These are phyloP conservation scores for Latrodectus hesperus DNA, from an alignment of 2,888 invertebrate genomes.

Conservation along the genomic window DNA sequence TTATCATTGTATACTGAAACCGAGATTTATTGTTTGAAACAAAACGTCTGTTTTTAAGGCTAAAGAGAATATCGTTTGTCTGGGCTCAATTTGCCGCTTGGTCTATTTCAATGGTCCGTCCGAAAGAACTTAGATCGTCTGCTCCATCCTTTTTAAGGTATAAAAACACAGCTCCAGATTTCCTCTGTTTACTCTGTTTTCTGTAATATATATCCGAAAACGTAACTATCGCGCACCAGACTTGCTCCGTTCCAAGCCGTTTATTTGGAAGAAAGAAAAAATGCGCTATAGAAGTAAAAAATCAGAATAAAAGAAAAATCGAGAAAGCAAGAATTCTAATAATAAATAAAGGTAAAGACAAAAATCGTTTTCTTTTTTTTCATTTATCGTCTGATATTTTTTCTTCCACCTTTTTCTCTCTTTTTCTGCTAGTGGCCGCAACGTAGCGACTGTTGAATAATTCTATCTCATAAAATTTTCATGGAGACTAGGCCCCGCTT, in stretches of 20 bases:
- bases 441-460: constrained; percentile 52
- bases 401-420: too few species aligned
- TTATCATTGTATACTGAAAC: too few species aligned
- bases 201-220: constrained; percentile 9
- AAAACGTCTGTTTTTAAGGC: not conserved
- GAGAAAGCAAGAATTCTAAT: not conserved
- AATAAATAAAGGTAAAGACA: not conserved
- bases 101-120: not conserved
- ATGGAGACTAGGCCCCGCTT: constrained; percentile 27
- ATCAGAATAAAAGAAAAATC: not conserved
- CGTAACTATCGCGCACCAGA: constrained; percentile 3
- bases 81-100: constrained; percentile 4
- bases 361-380: constrained; percentile 30
- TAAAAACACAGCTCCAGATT: constrained; percentile 27
- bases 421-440: not conserved
- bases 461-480: constrained; percentile 65
- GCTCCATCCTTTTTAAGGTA: not conserved
- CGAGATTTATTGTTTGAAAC: too few species aligned
- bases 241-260: constrained; percentile 32
- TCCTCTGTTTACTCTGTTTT: constrained; percentile 10
- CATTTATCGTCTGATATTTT: not conserved
- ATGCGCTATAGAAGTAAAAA: constrained; percentile 9
- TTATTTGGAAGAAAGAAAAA: constrained; percentile 30
- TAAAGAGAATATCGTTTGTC: not conserved
- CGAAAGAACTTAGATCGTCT: not conserved